Base-by-base conservation (phyloP, 2,113 vertebrate genomes). In the Limanda limanda region DNA sequence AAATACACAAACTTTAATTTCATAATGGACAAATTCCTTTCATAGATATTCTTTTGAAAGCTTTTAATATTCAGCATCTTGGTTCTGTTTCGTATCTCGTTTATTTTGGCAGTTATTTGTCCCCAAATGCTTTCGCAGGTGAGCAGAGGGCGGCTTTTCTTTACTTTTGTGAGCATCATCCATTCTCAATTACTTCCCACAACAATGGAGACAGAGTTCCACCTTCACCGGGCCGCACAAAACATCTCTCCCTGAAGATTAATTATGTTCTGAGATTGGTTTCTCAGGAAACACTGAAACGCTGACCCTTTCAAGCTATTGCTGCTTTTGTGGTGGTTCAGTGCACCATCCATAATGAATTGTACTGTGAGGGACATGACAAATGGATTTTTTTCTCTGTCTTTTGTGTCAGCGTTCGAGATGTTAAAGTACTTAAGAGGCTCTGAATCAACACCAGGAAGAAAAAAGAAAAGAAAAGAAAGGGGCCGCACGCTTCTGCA, bases 301-400 rank as follows among this genome's bases (percentile, higher is more conserved):
- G 71, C 76, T 80, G 77, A 88, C 82, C 85, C 85, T 88, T 93
- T 87, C 86, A 87, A 93, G 91, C 91, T 71, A 93, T 94, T 84
- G 93, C 68, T 91, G 85, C 87, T 90, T 92, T 92, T 93, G 76
- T 92, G 78, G 84, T 64, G 90, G 89, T 74, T 92, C 89, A 88
- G 85, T 82, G 83, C 52, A 74, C 82, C 86, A 92, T 95, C 89
- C 86, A 88, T 95, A 95, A 95, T 91, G 91, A 90, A 82, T 88
- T 88, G 83, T 84, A 83, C 74, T 69, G 81, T 58, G 71, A 84
- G 79, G 55, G 78, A 92, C 86, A 86, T 92, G 89, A 92, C 84
- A 74, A 92, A 92, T 92, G 78, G 81, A 91, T 85, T 85, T 87
- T 86, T 27, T 87, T 70, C 74, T 80, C 64, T 84, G 82, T 85